Base-by-base conservation (phyloP, 2,888 invertebrate species). In the Pammene aurita region DNA sequence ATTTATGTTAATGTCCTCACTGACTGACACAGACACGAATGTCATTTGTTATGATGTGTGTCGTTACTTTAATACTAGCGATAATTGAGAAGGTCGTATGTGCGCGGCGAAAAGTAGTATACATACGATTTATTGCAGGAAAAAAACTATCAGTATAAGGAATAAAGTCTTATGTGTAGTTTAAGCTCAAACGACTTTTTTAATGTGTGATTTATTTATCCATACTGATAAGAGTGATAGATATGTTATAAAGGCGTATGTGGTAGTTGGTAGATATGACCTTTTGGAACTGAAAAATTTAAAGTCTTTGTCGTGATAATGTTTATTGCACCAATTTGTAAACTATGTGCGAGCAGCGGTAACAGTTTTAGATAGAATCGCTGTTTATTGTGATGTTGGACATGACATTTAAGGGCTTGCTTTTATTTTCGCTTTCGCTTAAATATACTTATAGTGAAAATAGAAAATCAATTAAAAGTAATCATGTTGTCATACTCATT, bases 41-140 rank as follows among this genome's bases (percentile, higher is more conserved):
- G 80, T 80, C 79, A 81, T 84, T 85, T 82, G 77, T 69, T 81
- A 78, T 79, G 80, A 84, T 80, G 78, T 76, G 74, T 77, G 77
- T 80, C 80, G 80, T 86, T 82, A 84, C 80, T 81, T 78, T 81
- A 79, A 84, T 81, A 76, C 63, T 70, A 14, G 26, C 52, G 50
- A 62, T 14, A 62, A 62, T 52, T 62, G 41, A 26, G n/a, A 62
- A 52, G 10, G 50, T 41, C 62, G 52, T 62, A 62, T 52, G 62
- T 52, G 38, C 18, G 18, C 18, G 18, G 41, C 26, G 26, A 50
- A 50, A 42, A 52, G 50, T 41, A 62, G 14, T 7, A 38, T 18
- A 52, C 11, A 52, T 41, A 62, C 41, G 52, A 41, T 50, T 62
- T 52, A 50, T 52, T 41, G n/a, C 13, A 52, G 13, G 18, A 50